Evolutionary conservation across 2,797 vertebrate genomes (phyloP).

Genomic region (Neopelma chrysocephalum): DNA sequence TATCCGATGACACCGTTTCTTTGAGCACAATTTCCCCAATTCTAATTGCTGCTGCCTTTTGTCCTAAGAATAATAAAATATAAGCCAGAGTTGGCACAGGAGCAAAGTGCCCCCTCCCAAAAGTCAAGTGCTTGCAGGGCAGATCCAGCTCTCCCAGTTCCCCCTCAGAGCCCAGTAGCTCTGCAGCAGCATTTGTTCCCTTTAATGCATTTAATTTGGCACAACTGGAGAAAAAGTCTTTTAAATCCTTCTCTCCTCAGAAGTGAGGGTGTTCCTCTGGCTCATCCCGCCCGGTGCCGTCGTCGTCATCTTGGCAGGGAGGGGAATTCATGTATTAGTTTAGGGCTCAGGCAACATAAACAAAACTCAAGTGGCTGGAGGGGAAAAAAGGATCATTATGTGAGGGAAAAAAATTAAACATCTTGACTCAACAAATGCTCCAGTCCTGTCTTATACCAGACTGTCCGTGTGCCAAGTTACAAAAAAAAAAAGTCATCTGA

Average conservation of each 20-base stretch:
- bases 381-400: slow-evolving; percentile 82
- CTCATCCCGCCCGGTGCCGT: neutral
- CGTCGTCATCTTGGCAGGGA: slow-evolving; percentile 36
- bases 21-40: neutral
- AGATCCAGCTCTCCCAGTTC: neutral
- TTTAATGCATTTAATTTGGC: slow-evolving; percentile 9
- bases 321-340: slow-evolving; percentile 66
- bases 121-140: neutral
- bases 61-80: neutral
- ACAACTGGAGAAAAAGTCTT: slow-evolving; percentile 12
- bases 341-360: slow-evolving; percentile 77
- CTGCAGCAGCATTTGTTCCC: neutral
- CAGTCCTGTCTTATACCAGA: slow-evolving; percentile 78
- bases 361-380: slow-evolving; percentile 76
- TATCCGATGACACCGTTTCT: neutral
- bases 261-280: neutral
- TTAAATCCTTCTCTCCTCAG: neutral
- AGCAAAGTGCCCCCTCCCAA: neutral
- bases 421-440: slow-evolving; percentile 69
- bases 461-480: slow-evolving; percentile 45
- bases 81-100: neutral
- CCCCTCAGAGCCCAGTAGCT: neutral
- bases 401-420: slow-evolving; percentile 73
- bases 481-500: slow-evolving; percentile 72
- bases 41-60: neutral